Conservation (phyloP, 2,113 vertebrate genomes). For the Anseranas semipalmata region DNA sequence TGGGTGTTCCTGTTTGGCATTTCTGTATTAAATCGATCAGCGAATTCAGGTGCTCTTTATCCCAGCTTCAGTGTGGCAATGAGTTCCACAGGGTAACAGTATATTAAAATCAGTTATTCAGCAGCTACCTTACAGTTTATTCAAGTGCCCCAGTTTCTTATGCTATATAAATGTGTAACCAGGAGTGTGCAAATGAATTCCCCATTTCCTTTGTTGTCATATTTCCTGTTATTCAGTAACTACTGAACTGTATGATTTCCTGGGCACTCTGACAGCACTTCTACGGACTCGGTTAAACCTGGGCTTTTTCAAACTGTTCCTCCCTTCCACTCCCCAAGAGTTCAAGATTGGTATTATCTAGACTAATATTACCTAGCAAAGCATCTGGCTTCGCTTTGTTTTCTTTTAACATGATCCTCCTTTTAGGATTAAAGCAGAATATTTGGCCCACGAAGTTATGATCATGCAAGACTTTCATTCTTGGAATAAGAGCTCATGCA, state of each 20-base stretch:
- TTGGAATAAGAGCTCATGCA: neutral
- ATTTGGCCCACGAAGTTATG: neutral
- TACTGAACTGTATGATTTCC: rapidly evolving
- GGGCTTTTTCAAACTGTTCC: no score
- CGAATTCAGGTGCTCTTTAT: rapidly evolving
- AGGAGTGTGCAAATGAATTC: neutral
- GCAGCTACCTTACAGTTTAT: neutral
- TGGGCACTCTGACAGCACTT: neutral
- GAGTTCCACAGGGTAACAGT: neutral
- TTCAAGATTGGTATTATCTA: neutral
- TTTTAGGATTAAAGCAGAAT: slow-evolving; percentile 15
- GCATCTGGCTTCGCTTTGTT: neutral
- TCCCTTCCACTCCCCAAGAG: neutral
- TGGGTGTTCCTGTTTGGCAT: neutral
- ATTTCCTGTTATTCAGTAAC: neutral
- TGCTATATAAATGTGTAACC: neutral
- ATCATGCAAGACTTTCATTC: neutral
- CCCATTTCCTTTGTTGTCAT: rapidly evolving
- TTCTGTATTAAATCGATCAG: neutral
- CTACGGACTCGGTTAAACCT: rapidly evolving
- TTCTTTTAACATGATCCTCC: neutral
- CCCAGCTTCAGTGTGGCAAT: neutral
- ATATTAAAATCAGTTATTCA: neutral
- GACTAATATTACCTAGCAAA: neutral
- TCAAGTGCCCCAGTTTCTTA: neutral